Base-by-base conservation (phyloP, 1,140 invertebrate species). In the Hylaeus volcanicus region DNA sequence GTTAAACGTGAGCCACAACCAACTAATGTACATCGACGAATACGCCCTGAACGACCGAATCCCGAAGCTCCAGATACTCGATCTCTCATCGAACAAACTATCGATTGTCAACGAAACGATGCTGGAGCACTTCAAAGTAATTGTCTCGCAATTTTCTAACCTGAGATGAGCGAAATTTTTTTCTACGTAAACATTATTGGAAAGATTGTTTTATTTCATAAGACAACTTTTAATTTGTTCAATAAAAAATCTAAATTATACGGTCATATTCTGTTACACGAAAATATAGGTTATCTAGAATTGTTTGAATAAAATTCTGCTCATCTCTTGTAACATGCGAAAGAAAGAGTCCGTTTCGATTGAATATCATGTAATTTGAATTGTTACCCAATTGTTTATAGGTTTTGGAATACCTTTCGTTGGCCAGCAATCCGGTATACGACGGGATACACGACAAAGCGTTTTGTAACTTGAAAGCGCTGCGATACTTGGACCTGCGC, bases 111-210 rank as follows among this genome's bases (percentile, higher is more conserved):
- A 93, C 43, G 91, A 93, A 60, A 92, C 92, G 0, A 93, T 93
- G 91, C 43, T 93, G 14, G 88, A 92, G 72, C 89, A 93, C 65
- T 90, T 93, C 83, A 90, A 87, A 91, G 93, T 93, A 90, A 81
- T 0, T 12, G 48, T 9, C 5, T 58, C 1, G 0, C 26, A 26
- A 26, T 26, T 26, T 26, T 26, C 26, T 26, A 26, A 26, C 26
- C 26, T 26, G 26, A 26, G 26, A 26, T 26, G 26, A 26, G 0
- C 26, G 26, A 26, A 26, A 26, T 26, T 26, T 26, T 26, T 26
- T 26, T 26, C 26, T 26, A 26, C 26, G 26, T 26, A 26, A 26
- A 26, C 26, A 26, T 26, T 26, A 26, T 26, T 26, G 26, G 26
- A 26, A 26, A 26, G 26, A 26, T 26, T 26, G 26, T 26, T 26